Evolutionary conservation across 2,113 vertebrate species (phyloP).

Genomic region (Glareola pratincola): DNA sequence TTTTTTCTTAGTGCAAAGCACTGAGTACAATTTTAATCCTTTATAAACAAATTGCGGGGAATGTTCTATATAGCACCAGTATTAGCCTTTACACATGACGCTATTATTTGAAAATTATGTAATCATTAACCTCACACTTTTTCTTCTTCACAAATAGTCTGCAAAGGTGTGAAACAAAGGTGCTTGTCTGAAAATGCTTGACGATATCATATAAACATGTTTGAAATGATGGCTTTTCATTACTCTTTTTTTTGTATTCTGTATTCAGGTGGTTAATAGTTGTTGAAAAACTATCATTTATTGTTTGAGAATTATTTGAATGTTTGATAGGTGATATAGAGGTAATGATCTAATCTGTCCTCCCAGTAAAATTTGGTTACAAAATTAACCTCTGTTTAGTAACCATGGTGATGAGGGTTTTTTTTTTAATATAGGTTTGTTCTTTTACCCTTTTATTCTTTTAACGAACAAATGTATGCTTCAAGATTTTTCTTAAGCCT

Average conservation of each 20-base stretch:
- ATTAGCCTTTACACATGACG: background rate
- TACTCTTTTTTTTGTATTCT: background rate
- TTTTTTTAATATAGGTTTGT: background rate
- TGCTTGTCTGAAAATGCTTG: background rate
- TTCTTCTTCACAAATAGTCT: background rate
- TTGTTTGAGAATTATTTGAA: background rate
- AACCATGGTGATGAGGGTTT: conserved; percentile 4
- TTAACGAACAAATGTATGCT: background rate
- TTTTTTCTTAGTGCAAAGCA: background rate
- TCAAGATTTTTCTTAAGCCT: background rate
- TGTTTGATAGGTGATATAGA: background rate
- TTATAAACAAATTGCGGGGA: background rate
- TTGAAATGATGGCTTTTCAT: background rate
- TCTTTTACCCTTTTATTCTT: background rate
- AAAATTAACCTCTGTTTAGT: conserved; percentile 1
- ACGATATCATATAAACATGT: background rate
- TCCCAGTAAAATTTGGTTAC: background rate
- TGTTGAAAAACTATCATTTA: background rate
- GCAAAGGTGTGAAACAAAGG: background rate
- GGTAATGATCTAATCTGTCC: background rate
- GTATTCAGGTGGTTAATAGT: background rate
- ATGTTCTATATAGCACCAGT: background rate
- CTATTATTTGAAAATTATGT: background rate
- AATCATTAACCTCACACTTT: background rate
- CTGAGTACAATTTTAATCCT: background rate